phyloP scores from a whole-genome alignment of 2,113 vertebrate genomes.

The Felis catus region F.catus_Fca126_mat1.0 CM031419.1:138827001-138827500 shows the following conservation, averaged over 20 bases:
- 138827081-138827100: neutral
- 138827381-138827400: neutral
- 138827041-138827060: neutral
- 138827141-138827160: constrained; percentile 5
- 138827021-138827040: neutral
- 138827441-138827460: neutral
- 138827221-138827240: neutral
- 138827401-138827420: neutral
- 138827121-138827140: neutral
- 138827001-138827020: neutral
- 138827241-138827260: neutral
- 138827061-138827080: neutral
- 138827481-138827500: neutral
- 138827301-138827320: neutral
- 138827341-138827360: neutral
- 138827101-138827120: neutral
- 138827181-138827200: neutral
- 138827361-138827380: neutral
- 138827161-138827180: neutral
- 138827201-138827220: neutral
- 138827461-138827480: neutral
- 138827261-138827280: neutral
- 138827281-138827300: neutral
- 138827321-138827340: neutral
- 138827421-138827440: neutral